Evolutionary conservation across 2,797 vertebrate genomes (phyloP).

Genomic region (Lycodopsis pacificus): DNA sequence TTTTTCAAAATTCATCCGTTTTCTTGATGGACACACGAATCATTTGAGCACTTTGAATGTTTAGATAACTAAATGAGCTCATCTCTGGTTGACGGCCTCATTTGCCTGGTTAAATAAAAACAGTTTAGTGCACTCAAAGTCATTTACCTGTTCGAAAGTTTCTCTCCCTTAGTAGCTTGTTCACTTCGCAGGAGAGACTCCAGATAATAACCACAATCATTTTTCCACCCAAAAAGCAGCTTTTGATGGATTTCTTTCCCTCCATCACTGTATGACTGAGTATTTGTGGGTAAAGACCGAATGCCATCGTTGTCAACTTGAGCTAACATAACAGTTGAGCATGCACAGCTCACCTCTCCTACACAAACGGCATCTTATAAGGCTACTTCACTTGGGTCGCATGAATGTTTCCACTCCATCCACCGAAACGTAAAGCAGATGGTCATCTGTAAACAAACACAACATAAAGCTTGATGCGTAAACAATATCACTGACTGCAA

Average conservation of each 20-base stretch:
- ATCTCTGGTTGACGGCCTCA: too few species aligned
- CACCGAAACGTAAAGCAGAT: slow-evolving; percentile 67
- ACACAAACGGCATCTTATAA: slow-evolving; percentile 39
- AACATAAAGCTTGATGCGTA: slow-evolving; percentile 44
- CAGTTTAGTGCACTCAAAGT: not conserved
- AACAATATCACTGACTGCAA: slow-evolving; percentile 65
- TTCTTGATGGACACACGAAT: not conserved
- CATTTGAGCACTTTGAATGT: not conserved
- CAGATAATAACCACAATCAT: slow-evolving; percentile 10
- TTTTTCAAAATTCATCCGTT: not conserved
- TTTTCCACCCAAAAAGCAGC: slow-evolving; percentile 24
- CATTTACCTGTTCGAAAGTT: slow-evolving; percentile 7
- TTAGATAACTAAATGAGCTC: not conserved
- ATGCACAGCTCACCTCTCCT: slow-evolving; percentile 62
- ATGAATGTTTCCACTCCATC: slow-evolving; percentile 59
- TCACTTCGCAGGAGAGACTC: slow-evolving; percentile 19
- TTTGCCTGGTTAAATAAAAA: not conserved
- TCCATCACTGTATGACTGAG: not conserved
- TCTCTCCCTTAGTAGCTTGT: not conserved
- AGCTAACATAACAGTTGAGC: slow-evolving; percentile 60
- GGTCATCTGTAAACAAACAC: not conserved
- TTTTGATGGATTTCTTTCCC: slow-evolving; percentile 14
- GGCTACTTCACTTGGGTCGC: slow-evolving; percentile 54
- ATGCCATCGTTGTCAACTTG: slow-evolving; percentile 63
- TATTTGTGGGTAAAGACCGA: slow-evolving; percentile 38